Evolutionary conservation across 2,888 invertebrate species (phyloP).

Genomic region (Gari tellinella): DNA sequence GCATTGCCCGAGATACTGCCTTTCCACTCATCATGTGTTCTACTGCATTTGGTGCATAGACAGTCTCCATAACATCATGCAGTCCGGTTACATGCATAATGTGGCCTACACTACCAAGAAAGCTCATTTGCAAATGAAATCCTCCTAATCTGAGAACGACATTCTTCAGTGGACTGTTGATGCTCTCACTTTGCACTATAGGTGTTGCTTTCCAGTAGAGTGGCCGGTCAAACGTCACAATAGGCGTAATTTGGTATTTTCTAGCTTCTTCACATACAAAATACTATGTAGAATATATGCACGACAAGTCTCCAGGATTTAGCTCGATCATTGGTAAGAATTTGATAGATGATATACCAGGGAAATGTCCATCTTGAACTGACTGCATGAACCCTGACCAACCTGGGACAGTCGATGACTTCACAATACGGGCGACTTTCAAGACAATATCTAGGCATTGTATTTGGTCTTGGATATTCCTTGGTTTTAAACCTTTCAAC

Average conservation of each 20-base stretch:
- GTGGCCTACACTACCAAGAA: constrained; percentile 62
- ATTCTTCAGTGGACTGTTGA: background rate
- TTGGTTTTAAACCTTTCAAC: too few species aligned
- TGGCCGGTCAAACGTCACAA: constrained; percentile 66
- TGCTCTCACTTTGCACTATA: too few species aligned
- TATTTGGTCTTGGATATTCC: background rate
- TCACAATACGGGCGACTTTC: constrained; percentile 15
- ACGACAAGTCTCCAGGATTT: constrained; percentile 37
- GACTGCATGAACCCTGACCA: constrained; percentile 25
- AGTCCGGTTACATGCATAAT: constrained; percentile 35
- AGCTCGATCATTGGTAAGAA: constrained; percentile 30
- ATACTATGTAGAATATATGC: constrained; percentile 49
- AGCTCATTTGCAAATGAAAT: constrained; percentile 58
- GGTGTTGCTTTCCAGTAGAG: constrained; percentile 53
- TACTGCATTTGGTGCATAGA: constrained; percentile 48
- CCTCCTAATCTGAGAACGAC: constrained; percentile 35
- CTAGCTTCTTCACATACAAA: constrained; percentile 33
- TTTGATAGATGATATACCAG: constrained; percentile 11
- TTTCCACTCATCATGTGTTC: constrained; percentile 65
- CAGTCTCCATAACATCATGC: constrained; percentile 24
- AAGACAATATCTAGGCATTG: constrained; percentile 9
- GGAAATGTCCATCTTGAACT: constrained; percentile 2
- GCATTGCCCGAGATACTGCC: constrained; percentile 53
- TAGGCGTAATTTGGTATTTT: constrained; percentile 23
- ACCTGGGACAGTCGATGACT: background rate